A percentile compares a stretch with the other conserved stretches of the same genome.
Conservation (phyloP, 2,888 invertebrate genomes). For the Calameuta idolon region DNA sequence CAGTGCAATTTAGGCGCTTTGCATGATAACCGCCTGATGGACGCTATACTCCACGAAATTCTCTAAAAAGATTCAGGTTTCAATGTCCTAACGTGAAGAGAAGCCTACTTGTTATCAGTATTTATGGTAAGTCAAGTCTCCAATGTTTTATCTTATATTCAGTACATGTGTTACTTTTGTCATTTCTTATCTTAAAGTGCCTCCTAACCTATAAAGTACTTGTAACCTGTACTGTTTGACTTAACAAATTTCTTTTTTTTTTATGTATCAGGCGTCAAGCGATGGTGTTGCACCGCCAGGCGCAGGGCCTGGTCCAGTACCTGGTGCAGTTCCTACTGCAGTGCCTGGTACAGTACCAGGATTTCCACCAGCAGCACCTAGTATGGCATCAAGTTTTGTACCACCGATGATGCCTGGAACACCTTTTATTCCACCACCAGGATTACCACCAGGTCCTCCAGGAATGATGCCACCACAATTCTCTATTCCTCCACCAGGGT, state of each 20-base stretch:
- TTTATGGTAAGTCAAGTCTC: conserved; percentile 19
- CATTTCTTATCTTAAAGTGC: background rate
- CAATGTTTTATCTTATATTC: background rate
- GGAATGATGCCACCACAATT: conserved; percentile 77
- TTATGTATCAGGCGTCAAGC: conserved; percentile 55
- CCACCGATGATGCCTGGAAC: conserved; percentile 57
- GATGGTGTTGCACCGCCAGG: conserved; percentile 59
- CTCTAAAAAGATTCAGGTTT: conserved; percentile 11
- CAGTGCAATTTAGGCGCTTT: background rate
- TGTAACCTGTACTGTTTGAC: background rate
- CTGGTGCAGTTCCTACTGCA: conserved; percentile 55
- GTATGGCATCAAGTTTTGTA: conserved; percentile 54
- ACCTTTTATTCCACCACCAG: conserved; percentile 61
- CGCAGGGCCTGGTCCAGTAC: conserved; percentile 56
- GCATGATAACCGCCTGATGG: conserved; percentile 16
- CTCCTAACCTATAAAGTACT: background rate
- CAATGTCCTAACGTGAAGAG: conserved; percentile 19
- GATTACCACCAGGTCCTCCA: conserved; percentile 61
- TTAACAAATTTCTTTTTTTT: background rate
- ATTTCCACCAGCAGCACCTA: conserved; percentile 57
- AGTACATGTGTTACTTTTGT: background rate
- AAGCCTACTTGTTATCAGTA: conserved; percentile 7
- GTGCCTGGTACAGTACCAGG: conserved; percentile 59
- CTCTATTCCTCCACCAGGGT: conserved; percentile 84
- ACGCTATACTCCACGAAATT: conserved; percentile 9